A percentile compares a stretch with the other conserved stretches of the same genome.
Evolutionary conservation across 2,113 vertebrate genomes (phyloP).

Genomic region (Chaetops frenatus): DNA sequence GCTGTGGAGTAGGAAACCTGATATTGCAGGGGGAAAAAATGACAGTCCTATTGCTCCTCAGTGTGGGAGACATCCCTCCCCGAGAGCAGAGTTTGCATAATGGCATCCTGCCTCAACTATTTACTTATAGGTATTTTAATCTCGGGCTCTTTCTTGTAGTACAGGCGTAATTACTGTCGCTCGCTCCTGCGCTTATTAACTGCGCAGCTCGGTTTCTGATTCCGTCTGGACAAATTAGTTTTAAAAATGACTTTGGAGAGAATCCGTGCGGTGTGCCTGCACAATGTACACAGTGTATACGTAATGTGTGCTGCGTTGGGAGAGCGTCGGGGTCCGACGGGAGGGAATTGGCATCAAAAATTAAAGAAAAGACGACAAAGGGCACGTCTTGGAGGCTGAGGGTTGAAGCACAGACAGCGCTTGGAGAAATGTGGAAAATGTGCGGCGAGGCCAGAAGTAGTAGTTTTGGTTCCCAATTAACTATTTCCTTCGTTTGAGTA

Average conservation of each 20-base stretch:
- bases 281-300: neutral
- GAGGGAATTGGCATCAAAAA: neutral
- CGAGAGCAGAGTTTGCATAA: slow-evolving; percentile 72
- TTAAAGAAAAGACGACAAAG: slow-evolving; percentile 1
- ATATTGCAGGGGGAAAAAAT: slow-evolving; percentile 68
- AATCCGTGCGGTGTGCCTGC: neutral
- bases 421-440: slow-evolving; percentile 33
- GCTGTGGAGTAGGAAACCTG: slow-evolving; percentile 75
- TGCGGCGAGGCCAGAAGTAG: slow-evolving; percentile 43
- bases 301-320: neutral
- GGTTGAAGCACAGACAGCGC: neutral
- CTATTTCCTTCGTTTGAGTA: slow-evolving; percentile 72
- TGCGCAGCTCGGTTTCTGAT: slow-evolving; percentile 12
- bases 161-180: slow-evolving; percentile 68
- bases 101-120: slow-evolving; percentile 63
- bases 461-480: slow-evolving; percentile 65
- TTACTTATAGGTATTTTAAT: slow-evolving; percentile 66
- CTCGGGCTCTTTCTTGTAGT: slow-evolving; percentile 73
- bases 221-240: slow-evolving; percentile 40
- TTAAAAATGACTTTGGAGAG: slow-evolving; percentile 28
- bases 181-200: slow-evolving; percentile 37
- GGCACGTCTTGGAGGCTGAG: neutral
- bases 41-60: slow-evolving; percentile 72
- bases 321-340: neutral
- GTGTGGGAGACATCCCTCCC: slow-evolving; percentile 68